Evolutionary conservation across 2,113 vertebrate genomes (phyloP).

Genomic region (Gallinago paraguaiae): DNA sequence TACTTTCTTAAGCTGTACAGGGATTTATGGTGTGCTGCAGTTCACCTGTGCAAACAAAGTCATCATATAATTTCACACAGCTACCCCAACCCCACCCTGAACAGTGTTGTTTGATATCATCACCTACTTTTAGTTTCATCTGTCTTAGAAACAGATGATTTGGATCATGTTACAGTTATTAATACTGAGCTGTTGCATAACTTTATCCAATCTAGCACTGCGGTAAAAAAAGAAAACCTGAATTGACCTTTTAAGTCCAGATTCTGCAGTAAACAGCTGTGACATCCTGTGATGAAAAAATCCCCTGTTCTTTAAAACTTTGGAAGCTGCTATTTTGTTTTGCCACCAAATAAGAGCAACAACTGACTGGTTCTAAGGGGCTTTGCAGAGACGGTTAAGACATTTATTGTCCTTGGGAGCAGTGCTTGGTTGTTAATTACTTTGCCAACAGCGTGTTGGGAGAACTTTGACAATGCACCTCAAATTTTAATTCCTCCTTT

Average conservation of each 20-base stretch:
- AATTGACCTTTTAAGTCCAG: background rate
- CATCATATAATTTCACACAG: background rate
- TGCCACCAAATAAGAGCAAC: background rate
- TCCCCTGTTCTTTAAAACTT: background rate
- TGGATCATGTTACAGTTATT: background rate
- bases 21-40: background rate
- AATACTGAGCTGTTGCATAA: background rate
- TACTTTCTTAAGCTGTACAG: background rate
- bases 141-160: conserved; percentile 17
- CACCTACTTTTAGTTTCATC: background rate
- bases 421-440: background rate
- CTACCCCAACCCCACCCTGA: background rate
- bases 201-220: background rate
- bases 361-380: background rate
- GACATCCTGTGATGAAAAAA: background rate
- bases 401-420: background rate
- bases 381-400: background rate
- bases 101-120: background rate
- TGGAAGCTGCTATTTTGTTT: background rate
- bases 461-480: background rate
- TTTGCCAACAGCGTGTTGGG: background rate
- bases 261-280: background rate
- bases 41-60: background rate
- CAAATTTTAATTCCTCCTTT: background rate
- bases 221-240: background rate